Conservation (phyloP, 92 coral and sea anemone genomes). For the Muricea muricata region DNA sequence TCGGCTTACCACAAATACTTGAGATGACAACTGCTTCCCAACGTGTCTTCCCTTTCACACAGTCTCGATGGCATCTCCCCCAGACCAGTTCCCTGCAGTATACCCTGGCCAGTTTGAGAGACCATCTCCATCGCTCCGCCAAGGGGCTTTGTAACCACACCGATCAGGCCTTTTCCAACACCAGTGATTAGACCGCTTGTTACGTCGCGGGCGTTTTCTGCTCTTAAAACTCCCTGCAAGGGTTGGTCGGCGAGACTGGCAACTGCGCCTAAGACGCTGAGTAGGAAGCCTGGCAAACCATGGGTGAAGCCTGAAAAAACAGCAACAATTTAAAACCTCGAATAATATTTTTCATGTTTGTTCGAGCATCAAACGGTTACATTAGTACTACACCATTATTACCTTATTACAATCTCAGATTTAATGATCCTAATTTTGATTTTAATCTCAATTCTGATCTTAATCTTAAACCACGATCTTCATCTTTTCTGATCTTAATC, state of each 20-base stretch:
- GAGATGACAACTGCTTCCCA: conserved; percentile 75
- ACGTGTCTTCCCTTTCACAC: conserved; percentile 55
- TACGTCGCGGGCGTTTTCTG: conserved; percentile 82
- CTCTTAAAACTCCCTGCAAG: conserved; percentile 90
- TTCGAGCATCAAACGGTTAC: too few species aligned
- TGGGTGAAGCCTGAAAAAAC: conserved; percentile 78
- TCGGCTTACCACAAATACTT: conserved; percentile 90
- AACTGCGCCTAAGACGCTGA: conserved; percentile 92
- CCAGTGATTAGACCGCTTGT: conserved; percentile 93
- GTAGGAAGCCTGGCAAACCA: conserved; percentile 89
- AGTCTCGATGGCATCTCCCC: conserved; percentile 80
- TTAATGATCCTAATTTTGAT: too few species aligned
- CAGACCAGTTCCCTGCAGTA: conserved; percentile 88
- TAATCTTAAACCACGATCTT: too few species aligned
- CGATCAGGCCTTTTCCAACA: conserved; percentile 96
- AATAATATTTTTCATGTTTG: too few species aligned
- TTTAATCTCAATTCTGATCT: too few species aligned
- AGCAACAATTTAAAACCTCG: conserved; percentile 56
- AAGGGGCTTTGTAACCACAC: conserved; percentile 95
- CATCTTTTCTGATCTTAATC: too few species aligned
- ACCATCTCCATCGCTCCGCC: conserved; percentile 99
- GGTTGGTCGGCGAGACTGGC: conserved; percentile 99
- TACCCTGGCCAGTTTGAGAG: conserved; percentile 96
- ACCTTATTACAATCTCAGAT: too few species aligned
- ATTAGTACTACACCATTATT: too few species aligned